phyloP scores from a whole-genome alignment of 2,888 invertebrate species.

The Leptinotarsa rubiginosa region DNA sequence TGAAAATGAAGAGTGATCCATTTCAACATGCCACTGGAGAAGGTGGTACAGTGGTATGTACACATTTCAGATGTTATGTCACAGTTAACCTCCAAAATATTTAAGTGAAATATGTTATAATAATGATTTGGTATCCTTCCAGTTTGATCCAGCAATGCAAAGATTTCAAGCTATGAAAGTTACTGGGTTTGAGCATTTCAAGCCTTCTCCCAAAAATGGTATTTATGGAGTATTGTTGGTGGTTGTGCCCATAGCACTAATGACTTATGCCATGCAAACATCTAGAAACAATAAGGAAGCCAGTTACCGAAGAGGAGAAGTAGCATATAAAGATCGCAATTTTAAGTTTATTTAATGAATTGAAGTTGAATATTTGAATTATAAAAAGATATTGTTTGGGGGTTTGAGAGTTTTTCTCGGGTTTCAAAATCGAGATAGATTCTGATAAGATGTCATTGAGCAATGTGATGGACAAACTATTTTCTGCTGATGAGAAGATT shows the following conservation, averaged over 20 bases:
- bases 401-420: neutral
- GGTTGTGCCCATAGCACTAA: constrained; percentile 70
- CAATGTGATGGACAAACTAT: too few species aligned
- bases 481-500: too few species aligned
- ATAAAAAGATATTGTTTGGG: neutral
- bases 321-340: constrained; percentile 79
- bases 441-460: too few species aligned
- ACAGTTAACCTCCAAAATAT: constrained; percentile 22
- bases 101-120: neutral
- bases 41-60: constrained; percentile 79
- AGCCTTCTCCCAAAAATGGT: constrained; percentile 70
- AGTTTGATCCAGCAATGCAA: constrained; percentile 87
- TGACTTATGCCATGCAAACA: constrained; percentile 69
- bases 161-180: constrained; percentile 80
- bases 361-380: neutral
- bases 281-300: constrained; percentile 71
- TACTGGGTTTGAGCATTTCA: constrained; percentile 75
- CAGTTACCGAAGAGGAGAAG: constrained; percentile 76
- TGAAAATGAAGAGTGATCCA: constrained; percentile 79
- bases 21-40: constrained; percentile 74
- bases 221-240: constrained; percentile 63
- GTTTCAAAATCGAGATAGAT: too few species aligned
- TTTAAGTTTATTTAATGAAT: constrained; percentile 74
- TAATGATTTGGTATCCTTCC: constrained; percentile 59
- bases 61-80: constrained; percentile 38